Percentiles rank a stretch among this genome's conserved stretches.
Conservation (phyloP, 2,797 vertebrate genomes). For the Cynopterus sphinx region DNA sequence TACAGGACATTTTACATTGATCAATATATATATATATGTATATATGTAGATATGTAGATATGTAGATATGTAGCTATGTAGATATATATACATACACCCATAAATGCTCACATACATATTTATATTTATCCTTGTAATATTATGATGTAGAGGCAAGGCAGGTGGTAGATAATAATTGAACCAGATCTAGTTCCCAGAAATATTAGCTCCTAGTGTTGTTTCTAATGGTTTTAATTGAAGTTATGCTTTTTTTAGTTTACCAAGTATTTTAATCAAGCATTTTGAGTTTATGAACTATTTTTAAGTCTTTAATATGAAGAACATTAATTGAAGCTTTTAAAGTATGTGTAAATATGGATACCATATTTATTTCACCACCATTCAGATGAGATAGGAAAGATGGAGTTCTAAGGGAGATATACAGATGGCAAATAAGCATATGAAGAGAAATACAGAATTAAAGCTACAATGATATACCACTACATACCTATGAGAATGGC, state of each 20-base stretch:
- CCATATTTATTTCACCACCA: background rate
- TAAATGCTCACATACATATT: background rate
- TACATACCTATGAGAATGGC: background rate
- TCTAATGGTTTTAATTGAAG: background rate
- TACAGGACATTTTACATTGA: background rate
- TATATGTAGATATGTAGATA: too few relatives aligned
- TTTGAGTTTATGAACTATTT: background rate
- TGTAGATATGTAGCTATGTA: too few relatives aligned
- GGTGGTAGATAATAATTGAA: background rate
- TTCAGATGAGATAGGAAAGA: background rate
- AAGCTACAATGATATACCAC: background rate
- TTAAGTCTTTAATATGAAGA: background rate
- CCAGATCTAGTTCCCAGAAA: background rate
- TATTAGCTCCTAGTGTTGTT: background rate
- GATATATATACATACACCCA: too few relatives aligned
- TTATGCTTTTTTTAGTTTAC: background rate
- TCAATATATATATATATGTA: background rate
- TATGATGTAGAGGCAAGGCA: background rate
- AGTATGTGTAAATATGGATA: background rate
- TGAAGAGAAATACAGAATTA: background rate
- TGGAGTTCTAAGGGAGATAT: background rate
- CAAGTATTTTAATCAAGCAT: background rate
- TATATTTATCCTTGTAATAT: background rate
- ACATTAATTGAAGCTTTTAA: conserved; percentile 15
- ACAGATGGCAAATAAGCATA: background rate